Evolutionary conservation across 2,888 invertebrate species (phyloP), one percentile per base, ranked within the genome.

Genomic region (Isoperla grammatica): DNA sequence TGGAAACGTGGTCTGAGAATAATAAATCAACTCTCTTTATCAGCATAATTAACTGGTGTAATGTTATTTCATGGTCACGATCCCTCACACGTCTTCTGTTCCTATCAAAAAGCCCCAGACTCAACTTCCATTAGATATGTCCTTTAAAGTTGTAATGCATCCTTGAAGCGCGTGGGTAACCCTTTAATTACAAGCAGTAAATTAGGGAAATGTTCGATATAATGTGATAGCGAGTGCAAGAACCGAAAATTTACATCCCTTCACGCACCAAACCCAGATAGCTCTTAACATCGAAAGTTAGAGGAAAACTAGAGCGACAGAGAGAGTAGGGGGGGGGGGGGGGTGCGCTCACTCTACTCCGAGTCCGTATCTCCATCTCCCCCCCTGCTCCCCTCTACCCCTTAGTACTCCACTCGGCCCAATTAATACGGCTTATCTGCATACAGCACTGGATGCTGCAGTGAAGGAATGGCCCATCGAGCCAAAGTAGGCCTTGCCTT

Each of bases 351-450:
- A 48, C 56, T 61, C 46, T 59, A 59, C 59, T 39, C 54, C 46
- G 23, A 53, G 48, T 23, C 61, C 45, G 43, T 61, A 58, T 61
- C 61, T 62, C 61, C 54, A 57, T 63, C 29, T 59, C 60, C 55
- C 56, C 42, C 59, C 22, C 55, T 50, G 49, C 54, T 43, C 59
- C 45, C 56, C 60, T 56, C 56, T 39, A 15, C 29, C 59, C 22
- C 42, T 35, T 15, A 37, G 23, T 54, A 22, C 54, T 57, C 62
- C 61, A 56, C 59, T 59, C 62, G 56, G 62, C 58, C 63, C 65
- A 65, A 65, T 65, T 65, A 65, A 65, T 65, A 64, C 62, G 62
- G 65, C 65, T 65, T 65, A 65, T 65, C 65, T 65, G 62, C 65
- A 65, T 65, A 64, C 58, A 62, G 63, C 49, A 49, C 35, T 23